phyloP scores from a whole-genome alignment of 2,888 invertebrate genomes.

The Platycnemis pennipes region DNA sequence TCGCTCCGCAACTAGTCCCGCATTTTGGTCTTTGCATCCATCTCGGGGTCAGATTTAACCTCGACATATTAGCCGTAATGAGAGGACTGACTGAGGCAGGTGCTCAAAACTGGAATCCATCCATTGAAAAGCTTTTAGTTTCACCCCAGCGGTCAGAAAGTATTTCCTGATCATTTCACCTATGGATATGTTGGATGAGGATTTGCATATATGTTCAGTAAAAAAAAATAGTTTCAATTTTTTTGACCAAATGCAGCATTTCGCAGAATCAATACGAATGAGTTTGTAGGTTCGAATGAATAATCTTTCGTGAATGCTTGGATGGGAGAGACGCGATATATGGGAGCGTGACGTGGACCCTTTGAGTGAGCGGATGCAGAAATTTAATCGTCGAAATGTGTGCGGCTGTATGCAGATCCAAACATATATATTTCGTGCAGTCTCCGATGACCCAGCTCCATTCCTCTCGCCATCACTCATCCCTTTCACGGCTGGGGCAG shows the following conservation, averaged over 20 bases:
- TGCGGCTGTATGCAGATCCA: background rate
- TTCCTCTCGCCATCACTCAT: background rate
- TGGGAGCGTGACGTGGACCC: background rate
- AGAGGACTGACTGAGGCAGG: background rate
- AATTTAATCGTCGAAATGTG: slow-evolving; percentile 28
- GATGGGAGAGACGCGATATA: background rate
- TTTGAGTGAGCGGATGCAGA: background rate
- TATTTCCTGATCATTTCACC: slow-evolving; percentile 1
- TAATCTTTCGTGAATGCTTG: background rate
- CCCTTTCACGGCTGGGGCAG: background rate
- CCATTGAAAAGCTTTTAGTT: slow-evolving; percentile 26
- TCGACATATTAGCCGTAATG: slow-evolving; percentile 31
- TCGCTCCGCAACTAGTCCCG: background rate
- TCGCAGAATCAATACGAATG: background rate
- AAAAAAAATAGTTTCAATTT: background rate
- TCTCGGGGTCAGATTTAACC: background rate
- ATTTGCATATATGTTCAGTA: too few relatives aligned
- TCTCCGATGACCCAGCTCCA: background rate
- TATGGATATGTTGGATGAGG: background rate
- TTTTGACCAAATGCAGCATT: background rate
- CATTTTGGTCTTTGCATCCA: background rate
- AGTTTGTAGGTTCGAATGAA: background rate
- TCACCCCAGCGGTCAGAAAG: background rate
- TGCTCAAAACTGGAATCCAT: background rate
- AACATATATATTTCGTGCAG: background rate